Conservation (phyloP, 1,140 invertebrate species). For the Zaprionus lachaisei region DNA sequence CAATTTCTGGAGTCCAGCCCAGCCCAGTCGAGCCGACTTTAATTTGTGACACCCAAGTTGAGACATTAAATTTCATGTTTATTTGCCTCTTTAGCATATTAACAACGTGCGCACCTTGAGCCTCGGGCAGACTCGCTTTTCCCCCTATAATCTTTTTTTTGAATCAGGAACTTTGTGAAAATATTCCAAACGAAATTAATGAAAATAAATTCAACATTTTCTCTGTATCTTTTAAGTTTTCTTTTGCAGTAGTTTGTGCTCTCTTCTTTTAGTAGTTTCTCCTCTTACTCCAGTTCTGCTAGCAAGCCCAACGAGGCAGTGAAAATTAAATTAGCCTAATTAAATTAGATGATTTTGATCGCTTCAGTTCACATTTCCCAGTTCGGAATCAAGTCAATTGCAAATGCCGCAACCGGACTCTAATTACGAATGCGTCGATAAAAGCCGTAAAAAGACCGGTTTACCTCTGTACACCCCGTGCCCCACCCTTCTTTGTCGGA, state of each 20-base stretch:
- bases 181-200: neutral
- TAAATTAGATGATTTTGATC: conserved; percentile 61
- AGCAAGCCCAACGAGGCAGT: conserved; percentile 24
- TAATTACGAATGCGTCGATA: conserved; percentile 36
- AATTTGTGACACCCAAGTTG: conserved; percentile 47
- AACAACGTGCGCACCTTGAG: conserved; percentile 8
- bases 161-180: neutral
- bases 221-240: neutral
- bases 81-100: conserved; percentile 59
- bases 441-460: conserved; percentile 18
- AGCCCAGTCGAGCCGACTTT: conserved; percentile 1
- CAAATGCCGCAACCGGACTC: conserved; percentile 30
- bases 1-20: conserved; percentile 34
- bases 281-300: neutral
- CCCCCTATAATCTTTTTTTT: neutral
- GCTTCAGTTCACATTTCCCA: conserved; percentile 39
- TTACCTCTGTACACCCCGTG: neutral
- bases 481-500: neutral
- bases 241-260: neutral
- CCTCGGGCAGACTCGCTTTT: neutral
- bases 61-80: conserved; percentile 62
- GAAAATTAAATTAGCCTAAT: conserved; percentile 56
- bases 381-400: conserved; percentile 17
- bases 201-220: neutral
- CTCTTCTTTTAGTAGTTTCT: neutral